These are phyloP conservation scores for Passerina amoena DNA, from an alignment of 2,113 vertebrate genomes.

Conservation along the genomic window DNA sequence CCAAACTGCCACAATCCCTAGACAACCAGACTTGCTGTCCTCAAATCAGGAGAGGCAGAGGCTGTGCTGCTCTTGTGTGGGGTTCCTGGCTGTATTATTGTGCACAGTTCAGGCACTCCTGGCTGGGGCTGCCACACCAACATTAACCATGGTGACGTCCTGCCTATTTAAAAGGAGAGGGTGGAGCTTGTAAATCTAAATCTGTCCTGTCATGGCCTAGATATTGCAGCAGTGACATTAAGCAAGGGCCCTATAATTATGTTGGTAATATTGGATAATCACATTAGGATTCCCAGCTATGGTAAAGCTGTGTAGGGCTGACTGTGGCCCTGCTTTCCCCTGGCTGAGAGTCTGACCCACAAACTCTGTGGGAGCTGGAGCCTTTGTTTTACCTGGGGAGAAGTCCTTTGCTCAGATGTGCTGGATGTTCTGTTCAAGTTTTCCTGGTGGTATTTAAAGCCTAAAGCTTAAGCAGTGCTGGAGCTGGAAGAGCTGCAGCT, in stretches of 20 bases:
- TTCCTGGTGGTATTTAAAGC: neutral
- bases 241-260: neutral
- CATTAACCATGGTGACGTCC: fast-evolving
- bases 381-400: neutral
- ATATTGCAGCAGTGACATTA: slow-evolving; percentile 8
- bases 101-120: neutral
- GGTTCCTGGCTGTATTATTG: neutral
- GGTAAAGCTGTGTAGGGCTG: neutral
- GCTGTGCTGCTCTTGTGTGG: neutral
- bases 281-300: neutral
- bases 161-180: neutral
- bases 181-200: slow-evolving; percentile 46
- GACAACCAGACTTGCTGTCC: neutral
- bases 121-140: neutral
- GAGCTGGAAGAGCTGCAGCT: neutral
- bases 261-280: slow-evolving; percentile 36
- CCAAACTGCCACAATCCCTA: neutral
- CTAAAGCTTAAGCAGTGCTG: neutral
- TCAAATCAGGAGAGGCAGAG: neutral
- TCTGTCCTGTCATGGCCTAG: slow-evolving; percentile 48
- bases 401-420: neutral
- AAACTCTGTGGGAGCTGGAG: fast-evolving
- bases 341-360: neutral
- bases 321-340: neutral
- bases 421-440: neutral